Base-by-base conservation (phyloP, 2,113 vertebrate species). In the Caracal caracal region DNA sequence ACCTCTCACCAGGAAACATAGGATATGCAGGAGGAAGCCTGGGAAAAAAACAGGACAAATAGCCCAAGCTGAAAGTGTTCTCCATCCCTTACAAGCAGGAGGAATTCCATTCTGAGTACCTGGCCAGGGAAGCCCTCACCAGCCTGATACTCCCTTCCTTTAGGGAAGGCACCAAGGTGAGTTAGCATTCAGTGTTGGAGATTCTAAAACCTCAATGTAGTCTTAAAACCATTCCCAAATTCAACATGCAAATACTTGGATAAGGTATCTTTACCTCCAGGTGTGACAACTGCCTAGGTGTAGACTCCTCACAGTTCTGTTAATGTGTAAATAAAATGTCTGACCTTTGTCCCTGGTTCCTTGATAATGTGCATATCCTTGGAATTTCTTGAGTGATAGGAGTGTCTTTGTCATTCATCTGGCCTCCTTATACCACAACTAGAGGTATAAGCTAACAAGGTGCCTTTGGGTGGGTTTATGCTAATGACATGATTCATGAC, bases 191-290 rank as follows among this genome's bases (percentile, higher is more conserved):
- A 49, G 79, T 79, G 26, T 49, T 61, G 8, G 13, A 83, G 26
- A 37, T 79, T 49, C 71, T 63, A 61, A 95, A 53, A 40, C 26
- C 65, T 6, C 12, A 83, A 3, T 53, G 1, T 78, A 9, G 37
- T 51, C 37, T 59, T 93, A 88, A 96, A 71, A 37, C 16, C 22
- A 78, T 56, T 87, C 7, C 9, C 10, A 82, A 96, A 59, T 68
- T 94, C 16, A 70, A 4, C 8, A 15, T 73, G 22, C 1, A 75
- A 68, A 84, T 20, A 79, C 11, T n/a, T 79, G 37, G 17, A 19
- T 37, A 63, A 78, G 24, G 56, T 43, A 61, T 75, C 20, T 28
- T 63, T 49, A 47, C 2, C 19, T 33, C 13, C 3, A 49, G 16
- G 6, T 76, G 35, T 30, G 61, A 51, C 24, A 89, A 68, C 40